These are phyloP conservation scores for Myotis davidii DNA, from an alignment of 2,113 vertebrate genomes.

Conservation along the genomic window DNA sequence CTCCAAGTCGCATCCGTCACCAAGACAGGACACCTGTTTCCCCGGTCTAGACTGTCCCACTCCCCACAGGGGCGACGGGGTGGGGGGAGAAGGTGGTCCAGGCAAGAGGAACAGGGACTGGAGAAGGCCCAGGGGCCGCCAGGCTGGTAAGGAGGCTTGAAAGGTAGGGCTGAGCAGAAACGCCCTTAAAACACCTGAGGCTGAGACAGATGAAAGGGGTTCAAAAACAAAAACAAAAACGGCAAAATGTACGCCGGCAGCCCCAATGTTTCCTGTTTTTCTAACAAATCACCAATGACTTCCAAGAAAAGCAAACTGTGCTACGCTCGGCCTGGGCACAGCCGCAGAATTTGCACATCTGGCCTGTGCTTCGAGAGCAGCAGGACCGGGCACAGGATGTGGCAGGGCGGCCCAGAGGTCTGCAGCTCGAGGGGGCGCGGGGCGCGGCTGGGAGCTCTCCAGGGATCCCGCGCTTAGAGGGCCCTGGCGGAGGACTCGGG, in stretches of 20 bases:
- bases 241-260: slow-evolving; percentile 64
- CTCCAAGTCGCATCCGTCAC: background rate
- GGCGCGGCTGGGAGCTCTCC: background rate
- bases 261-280: slow-evolving; percentile 81
- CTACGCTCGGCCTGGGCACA: background rate
- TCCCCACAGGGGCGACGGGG: background rate
- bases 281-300: slow-evolving; percentile 80
- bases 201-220: slow-evolving; percentile 40
- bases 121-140: background rate
- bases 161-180: background rate
- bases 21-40: background rate
- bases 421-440: background rate
- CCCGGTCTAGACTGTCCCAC: background rate
- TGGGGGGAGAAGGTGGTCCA: background rate
- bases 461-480: background rate
- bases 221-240: slow-evolving; percentile 77
- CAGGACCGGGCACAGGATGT: slow-evolving; percentile 66
- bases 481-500: background rate
- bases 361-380: slow-evolving; percentile 70
- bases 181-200: background rate
- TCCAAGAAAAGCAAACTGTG: slow-evolving; percentile 78
- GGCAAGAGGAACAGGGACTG: background rate
- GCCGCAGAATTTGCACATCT: slow-evolving; percentile 82
- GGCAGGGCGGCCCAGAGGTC: background rate
- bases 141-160: background rate